These are phyloP conservation scores for Tetheella fluctuosa DNA, from an alignment of 2,888 invertebrate species.

Conservation along the genomic window DNA sequence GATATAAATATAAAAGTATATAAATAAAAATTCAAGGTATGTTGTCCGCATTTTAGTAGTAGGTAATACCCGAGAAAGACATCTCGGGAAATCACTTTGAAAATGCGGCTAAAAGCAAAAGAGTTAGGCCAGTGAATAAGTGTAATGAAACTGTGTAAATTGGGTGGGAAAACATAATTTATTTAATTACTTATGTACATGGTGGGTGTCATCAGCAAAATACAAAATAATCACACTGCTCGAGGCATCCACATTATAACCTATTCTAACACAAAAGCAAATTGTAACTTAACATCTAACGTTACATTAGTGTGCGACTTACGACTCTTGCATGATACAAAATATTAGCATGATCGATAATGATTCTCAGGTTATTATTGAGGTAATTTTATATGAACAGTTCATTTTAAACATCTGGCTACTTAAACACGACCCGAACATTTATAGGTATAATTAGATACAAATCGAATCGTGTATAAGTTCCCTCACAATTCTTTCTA, in stretches of 20 bases:
- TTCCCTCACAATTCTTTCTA: slow-evolving; percentile 51
- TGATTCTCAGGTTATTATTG: slow-evolving; percentile 36
- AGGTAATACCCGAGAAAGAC: no score
- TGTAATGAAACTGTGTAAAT: slow-evolving; percentile 27
- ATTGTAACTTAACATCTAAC: slow-evolving; percentile 51
- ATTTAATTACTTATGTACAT: slow-evolving; percentile 77
- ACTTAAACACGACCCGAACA: slow-evolving; percentile 15
- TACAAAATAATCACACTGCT: slow-evolving; percentile 66
- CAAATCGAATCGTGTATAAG: slow-evolving; percentile 31
- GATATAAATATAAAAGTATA: no score
- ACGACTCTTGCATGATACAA: slow-evolving; percentile 56
- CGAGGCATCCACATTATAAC: slow-evolving; percentile 39
- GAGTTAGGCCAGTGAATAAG: background rate
- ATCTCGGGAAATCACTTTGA: no score
- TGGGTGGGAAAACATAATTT: slow-evolving; percentile 79
- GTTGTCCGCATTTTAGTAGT: no score
- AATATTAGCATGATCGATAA: slow-evolving; percentile 56
- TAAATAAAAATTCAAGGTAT: no score
- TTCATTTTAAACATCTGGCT: slow-evolving; percentile 19
- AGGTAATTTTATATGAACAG: slow-evolving; percentile 25
- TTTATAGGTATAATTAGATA: slow-evolving; percentile 14
- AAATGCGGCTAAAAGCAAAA: no score
- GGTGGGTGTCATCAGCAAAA: slow-evolving; percentile 60
- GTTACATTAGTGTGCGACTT: slow-evolving; percentile 62
- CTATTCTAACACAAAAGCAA: slow-evolving; percentile 65